phyloP scores from a whole-genome alignment of 2,888 invertebrate species.

The Platerodrilus igneus region DNA sequence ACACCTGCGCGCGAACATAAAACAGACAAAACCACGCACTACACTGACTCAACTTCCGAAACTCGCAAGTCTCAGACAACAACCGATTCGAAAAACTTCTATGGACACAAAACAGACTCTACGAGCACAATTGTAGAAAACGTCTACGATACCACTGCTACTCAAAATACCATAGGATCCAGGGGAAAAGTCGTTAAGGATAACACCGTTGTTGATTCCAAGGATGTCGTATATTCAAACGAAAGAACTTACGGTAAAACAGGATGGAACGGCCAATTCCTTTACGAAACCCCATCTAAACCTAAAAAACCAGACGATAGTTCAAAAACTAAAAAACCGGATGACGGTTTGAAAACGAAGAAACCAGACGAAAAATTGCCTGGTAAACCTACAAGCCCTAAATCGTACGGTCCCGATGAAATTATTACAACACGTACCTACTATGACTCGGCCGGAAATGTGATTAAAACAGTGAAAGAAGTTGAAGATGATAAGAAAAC shows the following conservation, averaged over 20 bases:
- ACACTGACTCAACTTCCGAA: no score
- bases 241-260: slow-evolving; percentile 46
- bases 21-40: no score
- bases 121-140: slow-evolving; percentile 38
- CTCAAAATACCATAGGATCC: slow-evolving; percentile 44
- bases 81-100: slow-evolving; percentile 19
- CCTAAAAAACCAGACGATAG: slow-evolving; percentile 11
- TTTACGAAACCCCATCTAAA: slow-evolving; percentile 36
- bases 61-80: slow-evolving; percentile 32
- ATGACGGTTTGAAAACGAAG: no score
- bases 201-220: slow-evolving; percentile 28
- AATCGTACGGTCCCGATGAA: no score
- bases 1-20: no score
- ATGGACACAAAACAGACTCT: slow-evolving; percentile 37
- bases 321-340: neutral
- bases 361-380: slow-evolving; percentile 6
- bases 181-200: slow-evolving; percentile 51
- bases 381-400: neutral
- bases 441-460: slow-evolving; percentile 44
- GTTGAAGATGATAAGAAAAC: slow-evolving; percentile 11
- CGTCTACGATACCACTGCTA: slow-evolving; percentile 42
- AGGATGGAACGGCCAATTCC: slow-evolving; percentile 46
- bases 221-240: slow-evolving; percentile 40
- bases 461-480: slow-evolving; percentile 40
- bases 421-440: slow-evolving; percentile 43